Evolutionary conservation across 2,113 vertebrate species (phyloP).

Genomic region (Equus przewalskii): DNA sequence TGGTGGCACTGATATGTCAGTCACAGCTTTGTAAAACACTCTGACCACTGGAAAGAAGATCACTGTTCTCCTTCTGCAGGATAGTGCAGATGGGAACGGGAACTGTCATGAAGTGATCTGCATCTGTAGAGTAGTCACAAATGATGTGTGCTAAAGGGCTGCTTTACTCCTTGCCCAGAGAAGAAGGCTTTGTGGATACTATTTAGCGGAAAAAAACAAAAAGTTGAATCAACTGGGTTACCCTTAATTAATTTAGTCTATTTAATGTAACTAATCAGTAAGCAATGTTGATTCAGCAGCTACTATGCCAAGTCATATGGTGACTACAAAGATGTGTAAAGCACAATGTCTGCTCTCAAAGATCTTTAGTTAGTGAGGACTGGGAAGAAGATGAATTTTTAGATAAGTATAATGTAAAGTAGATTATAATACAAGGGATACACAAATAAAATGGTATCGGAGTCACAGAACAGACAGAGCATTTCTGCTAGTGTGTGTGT

Average conservation of each 20-base stretch:
- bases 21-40: slow-evolving; percentile 27
- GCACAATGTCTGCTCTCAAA: not conserved
- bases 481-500: not conserved
- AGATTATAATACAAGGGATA: not conserved
- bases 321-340: not conserved
- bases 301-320: not conserved
- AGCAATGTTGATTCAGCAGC: not conserved
- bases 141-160: slow-evolving; percentile 25
- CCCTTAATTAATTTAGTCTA: not conserved
- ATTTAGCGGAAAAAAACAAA: slow-evolving; percentile 14
- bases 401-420: not conserved
- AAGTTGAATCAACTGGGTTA: not conserved
- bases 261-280: not conserved
- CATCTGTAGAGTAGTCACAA: not conserved
- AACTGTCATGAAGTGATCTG: not conserved
- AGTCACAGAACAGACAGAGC: not conserved
- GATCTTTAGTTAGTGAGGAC: not conserved
- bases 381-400: not conserved
- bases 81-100: not conserved
- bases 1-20: slow-evolving; percentile 46
- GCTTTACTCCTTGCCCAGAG: slow-evolving; percentile 8
- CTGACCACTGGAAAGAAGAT: slow-evolving; percentile 40
- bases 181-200: not conserved
- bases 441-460: not conserved
- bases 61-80: not conserved